Evolutionary conservation across 2,888 invertebrate species (phyloP).

Genomic region (Lepidocyrtinus sp.): DNA sequence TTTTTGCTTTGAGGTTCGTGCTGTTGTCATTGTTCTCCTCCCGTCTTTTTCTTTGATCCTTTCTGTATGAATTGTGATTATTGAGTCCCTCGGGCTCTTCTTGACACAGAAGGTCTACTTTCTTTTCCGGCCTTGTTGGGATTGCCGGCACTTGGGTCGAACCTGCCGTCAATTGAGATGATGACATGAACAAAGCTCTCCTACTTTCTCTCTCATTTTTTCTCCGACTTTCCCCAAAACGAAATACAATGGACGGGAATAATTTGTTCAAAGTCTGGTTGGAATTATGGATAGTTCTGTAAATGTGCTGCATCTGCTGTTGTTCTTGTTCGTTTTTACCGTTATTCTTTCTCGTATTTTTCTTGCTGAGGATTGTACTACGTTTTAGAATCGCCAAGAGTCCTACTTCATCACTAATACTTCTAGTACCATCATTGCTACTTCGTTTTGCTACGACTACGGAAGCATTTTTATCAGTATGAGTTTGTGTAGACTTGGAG

Average conservation of each 20-base stretch:
- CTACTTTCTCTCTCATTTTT: slow-evolving; percentile 26
- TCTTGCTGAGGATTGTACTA: background rate
- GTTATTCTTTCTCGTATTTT: background rate
- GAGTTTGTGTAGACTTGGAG: slow-evolving; percentile 19
- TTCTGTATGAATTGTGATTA: slow-evolving; percentile 54
- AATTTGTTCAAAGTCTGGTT: slow-evolving; percentile 47
- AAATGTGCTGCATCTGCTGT: slow-evolving; percentile 16
- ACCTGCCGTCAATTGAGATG: slow-evolving; percentile 20
- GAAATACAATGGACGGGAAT: slow-evolving; percentile 53
- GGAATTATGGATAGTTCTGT: background rate
- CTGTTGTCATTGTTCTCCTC: slow-evolving; percentile 8
- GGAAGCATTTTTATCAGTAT: slow-evolving; percentile 23
- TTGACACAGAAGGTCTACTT: slow-evolving; percentile 30
- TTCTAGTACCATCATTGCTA: slow-evolving; percentile 4
- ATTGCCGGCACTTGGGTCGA: slow-evolving; percentile 53
- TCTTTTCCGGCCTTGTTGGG: background rate
- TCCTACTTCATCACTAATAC: background rate
- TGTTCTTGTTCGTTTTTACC: background rate
- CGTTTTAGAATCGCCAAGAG: background rate
- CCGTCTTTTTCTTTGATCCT: slow-evolving; percentile 53
- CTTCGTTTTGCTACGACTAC: slow-evolving; percentile 7
- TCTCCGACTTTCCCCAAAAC: background rate
- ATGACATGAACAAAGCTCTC: slow-evolving; percentile 48
- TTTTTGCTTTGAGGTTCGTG: slow-evolving; percentile 29
- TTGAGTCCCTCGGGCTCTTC: slow-evolving; percentile 56